These are phyloP conservation scores for Bubo bubo DNA, from an alignment of 2,113 vertebrate species.

Conservation along the genomic window DNA sequence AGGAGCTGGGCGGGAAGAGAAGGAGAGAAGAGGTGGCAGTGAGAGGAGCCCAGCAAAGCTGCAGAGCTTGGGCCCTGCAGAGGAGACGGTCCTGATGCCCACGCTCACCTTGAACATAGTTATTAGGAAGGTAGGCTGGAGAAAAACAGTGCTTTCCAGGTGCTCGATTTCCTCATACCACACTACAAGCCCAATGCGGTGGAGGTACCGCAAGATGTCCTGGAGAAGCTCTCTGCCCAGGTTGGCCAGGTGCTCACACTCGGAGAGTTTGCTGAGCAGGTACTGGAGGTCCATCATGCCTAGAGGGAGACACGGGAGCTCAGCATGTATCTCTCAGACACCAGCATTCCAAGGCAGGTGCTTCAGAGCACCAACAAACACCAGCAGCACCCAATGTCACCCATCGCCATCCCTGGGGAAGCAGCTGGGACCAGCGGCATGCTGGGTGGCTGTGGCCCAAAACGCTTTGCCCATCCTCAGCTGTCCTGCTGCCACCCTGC, in stretches of 20 bases:
- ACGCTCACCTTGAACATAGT: constrained; percentile 70
- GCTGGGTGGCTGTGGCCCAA: not conserved
- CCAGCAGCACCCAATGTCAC: not conserved
- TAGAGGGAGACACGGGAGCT: not conserved
- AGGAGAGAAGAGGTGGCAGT: not conserved
- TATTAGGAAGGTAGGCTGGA: constrained; percentile 75
- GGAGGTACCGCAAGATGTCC: constrained; percentile 74
- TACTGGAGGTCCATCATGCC: constrained; percentile 68
- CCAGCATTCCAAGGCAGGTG: not conserved
- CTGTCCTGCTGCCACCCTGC: not conserved
- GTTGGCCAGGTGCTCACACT: not conserved
- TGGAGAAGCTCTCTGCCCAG: constrained; percentile 49
- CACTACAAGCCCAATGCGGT: constrained; percentile 61
- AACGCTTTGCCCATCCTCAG: not conserved
- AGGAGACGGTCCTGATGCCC: not conserved
- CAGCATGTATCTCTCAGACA: not conserved
- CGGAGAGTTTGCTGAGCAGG: constrained; percentile 49
- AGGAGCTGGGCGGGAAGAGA: constrained; percentile 57
- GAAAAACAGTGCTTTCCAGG: constrained; percentile 58
- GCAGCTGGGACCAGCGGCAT: not conserved
- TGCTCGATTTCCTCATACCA: constrained; percentile 75
- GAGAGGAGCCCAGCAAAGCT: not conserved
- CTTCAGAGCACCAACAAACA: not conserved
- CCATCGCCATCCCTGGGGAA: not conserved
- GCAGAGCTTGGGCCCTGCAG: not conserved